Evolutionary conservation across 1,140 invertebrate species (phyloP), one percentile per base, ranked within the genome.

Genomic region (Episyrphus balteatus): DNA sequence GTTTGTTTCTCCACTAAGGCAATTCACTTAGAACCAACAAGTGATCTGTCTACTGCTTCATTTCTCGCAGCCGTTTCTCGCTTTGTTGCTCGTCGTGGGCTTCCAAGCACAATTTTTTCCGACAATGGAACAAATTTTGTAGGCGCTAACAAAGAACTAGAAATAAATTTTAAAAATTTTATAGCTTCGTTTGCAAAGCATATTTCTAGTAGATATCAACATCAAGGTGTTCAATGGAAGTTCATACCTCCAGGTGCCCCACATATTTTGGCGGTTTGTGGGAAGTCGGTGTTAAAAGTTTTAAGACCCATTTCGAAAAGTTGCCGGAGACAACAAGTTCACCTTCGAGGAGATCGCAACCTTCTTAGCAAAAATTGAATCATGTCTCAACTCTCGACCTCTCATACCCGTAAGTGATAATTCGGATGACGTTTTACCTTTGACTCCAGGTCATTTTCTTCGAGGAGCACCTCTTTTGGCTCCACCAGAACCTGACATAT

Each of bases 31-130:
- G 61, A 69, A 41, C 12, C 58, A 0, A 53, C 61, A 1, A 54
- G 54, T 3, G 50, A 51, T 47, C 41, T 69, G 1, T 51, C 58
- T 1, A 59, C 62, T 0, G 59, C 66, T 11, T 55, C 56, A 5
- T 71, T 72, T 46, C 19, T 73, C 1, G 58, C 58, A 15, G 54
- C 60, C 8, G 57, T 71, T 6, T 38, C 51, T 21, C 48, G 69
- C 14, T 73, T 73, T 47, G 52, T 59, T 2, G 32, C 56, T 10
- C 31, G 67, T 17, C 30, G 68, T 33, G 46, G 54, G 36, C 32
- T 45, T 37, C 37, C 39, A 11, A 39, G 37, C 0, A 41, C 40
- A 3, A 46, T 66, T 2, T 54, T 52, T 36, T 49, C 38, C 11
- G 59, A 64, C 36, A 47, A 53, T 40, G 55, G 57, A 0, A 54